Base-by-base conservation (phyloP, 2,113 vertebrate species). In the Ictalurus punctatus region DNA sequence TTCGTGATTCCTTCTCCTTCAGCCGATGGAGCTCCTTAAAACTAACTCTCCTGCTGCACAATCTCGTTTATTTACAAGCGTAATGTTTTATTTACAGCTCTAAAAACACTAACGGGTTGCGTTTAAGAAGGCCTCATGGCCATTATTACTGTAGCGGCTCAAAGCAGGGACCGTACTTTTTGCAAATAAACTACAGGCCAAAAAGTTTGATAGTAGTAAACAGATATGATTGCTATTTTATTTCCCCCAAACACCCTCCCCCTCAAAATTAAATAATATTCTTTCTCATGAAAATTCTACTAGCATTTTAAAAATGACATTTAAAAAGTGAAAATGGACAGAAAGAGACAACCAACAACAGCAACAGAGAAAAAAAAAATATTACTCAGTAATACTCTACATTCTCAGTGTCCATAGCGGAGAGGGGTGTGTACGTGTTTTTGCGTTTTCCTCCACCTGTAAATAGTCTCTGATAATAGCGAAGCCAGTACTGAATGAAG, bases 401-500 rank as follows among this genome's bases (percentile, higher is more conserved):
- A 85, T 91, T 91, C 90, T 85, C 67, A 52, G 76, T 65, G 83
- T 87, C 88, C 88, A 63, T 34, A 67, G 67, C 9, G 25, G 73
- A 80, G 67, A 34, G 1, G 48, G 73, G 74, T 19, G 71, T 83
- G 19, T 21, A 44, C 34, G 85, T 52, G 56, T 48, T 84, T 83
- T 84, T 63, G 61, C 61, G 25, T 44, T 34, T 44, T 67, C 81
- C 81, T 86, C 30, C 59, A 65, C 63, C 37, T 25, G 92, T 91
- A 54, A 88, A 84, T 27, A 84, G 83, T 81, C 89, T 90, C 44
- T 58, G 61, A 78, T 90, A 78, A 93, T 90, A 74, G 90, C 82
- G 88, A 92, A 90, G 90, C 93, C 89, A 79, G 93, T 95, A 95
- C 95, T 95, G 94, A 95, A 95, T 95, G 94, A 93, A 4, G 94